Evolutionary conservation across 2,888 invertebrate genomes (phyloP), one percentile per base, ranked within the genome.

Genomic region (Candidula unifasciata): DNA sequence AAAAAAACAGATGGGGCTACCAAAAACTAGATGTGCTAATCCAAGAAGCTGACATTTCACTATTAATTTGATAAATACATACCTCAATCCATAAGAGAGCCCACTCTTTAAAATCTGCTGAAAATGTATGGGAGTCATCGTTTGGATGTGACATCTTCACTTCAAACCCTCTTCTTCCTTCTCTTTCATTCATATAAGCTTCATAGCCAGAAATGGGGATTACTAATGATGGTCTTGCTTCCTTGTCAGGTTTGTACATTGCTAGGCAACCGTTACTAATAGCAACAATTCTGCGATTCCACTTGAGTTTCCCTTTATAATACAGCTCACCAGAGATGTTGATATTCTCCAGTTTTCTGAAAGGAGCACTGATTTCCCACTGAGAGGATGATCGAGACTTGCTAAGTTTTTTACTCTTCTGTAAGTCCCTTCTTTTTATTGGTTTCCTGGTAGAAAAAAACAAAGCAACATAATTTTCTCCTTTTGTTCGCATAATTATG

Each of bases 11-110:
- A 44, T 44, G 13, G 6, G 44, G 44, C 44, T 44, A 44, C 6
- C 13, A 44, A 44, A 44, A 10, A 44, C 8, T 44, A 44, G 44
- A 44, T 6, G 8, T 44, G 44, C 8, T 44, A 13, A 44, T 44
- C 44, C n/a, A n/a, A n/a, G n/a, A n/a, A n/a, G n/a, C n/a, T n/a
- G n/a, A n/a, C n/a, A 13, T 44, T 44, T 44, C 44, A 44, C 8
- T 13, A 44, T 44, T 44, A 44, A 44, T 10, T 10, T 44, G 6
- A 44, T 44, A 44, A 74, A 3, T 35, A 83, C 89, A 80, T 80
- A 93, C 93, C 88, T 91, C 90, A 85, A 90, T 89, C 93, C 93
- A 93, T 24, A 87, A 74, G 33, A 89, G 88, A 2, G 91, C 92
- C 90, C 90, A 91, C 18, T 92, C 92, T 76, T 90, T 91, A 80